Evolutionary conservation across 2,113 vertebrate genomes (phyloP).

Genomic region (Vulpes lagopus): DNA sequence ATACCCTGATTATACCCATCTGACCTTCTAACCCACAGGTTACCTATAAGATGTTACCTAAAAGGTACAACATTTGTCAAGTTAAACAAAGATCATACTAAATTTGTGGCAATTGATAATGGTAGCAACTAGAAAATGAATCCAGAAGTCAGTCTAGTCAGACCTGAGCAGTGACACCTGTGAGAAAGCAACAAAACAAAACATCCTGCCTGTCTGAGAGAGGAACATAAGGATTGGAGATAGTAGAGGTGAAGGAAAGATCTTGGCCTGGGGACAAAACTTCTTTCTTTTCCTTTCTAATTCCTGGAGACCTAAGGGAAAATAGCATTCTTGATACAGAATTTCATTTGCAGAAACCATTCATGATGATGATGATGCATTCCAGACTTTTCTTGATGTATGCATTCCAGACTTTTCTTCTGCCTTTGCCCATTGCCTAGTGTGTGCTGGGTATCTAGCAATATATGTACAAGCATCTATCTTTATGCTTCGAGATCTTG

Average conservation of each 20-base stretch:
- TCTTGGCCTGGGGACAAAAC: background rate
- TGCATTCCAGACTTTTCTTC: background rate
- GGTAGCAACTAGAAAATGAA: background rate
- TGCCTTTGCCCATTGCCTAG: background rate
- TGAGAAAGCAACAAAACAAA: background rate
- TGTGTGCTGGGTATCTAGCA: background rate
- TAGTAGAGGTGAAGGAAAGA: background rate
- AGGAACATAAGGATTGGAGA: background rate
- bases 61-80: background rate
- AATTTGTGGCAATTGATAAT: background rate
- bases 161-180: background rate
- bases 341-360: background rate
- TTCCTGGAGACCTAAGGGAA: background rate
- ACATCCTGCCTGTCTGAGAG: background rate
- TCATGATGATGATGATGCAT: too few species aligned
- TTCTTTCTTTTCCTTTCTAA: background rate
- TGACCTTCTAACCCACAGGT: background rate
- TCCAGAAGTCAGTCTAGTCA: background rate
- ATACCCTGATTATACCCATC: background rate
- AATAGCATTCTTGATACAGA: background rate
- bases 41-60: background rate
- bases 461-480: background rate
- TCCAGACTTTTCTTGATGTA: background rate
- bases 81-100: background rate
- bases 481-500: background rate